phyloP scores from a whole-genome alignment of 2,888 invertebrate species.

The Hydroisotoma schaefferi region DNA sequence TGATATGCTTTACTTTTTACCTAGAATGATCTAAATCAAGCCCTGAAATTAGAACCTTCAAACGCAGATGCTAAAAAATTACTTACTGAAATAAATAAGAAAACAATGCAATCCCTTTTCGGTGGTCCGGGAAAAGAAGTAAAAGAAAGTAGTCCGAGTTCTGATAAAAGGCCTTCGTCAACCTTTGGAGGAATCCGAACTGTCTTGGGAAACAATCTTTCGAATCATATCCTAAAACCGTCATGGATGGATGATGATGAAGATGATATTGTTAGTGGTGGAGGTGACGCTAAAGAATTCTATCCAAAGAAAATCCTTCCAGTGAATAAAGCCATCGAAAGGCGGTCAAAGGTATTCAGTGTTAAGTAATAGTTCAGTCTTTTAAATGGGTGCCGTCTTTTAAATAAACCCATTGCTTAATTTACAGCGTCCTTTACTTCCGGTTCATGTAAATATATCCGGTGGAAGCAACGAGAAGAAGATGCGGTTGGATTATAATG shows the following conservation, averaged over 20 bases:
- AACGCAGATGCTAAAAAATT: constrained; percentile 33
- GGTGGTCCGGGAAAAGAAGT: constrained; percentile 10
- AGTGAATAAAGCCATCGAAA: constrained; percentile 27
- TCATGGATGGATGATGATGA: constrained; percentile 19
- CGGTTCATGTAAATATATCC: constrained; percentile 40
- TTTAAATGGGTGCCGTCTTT: too few relatives aligned
- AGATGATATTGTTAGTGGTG: constrained; percentile 21
- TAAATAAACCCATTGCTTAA: too few relatives aligned
- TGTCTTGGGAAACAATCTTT: constrained; percentile 15
- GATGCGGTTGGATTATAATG: constrained; percentile 15
- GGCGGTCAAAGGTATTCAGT: constrained; percentile 35
- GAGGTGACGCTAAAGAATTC: constrained; percentile 17
- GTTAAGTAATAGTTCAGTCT: too few relatives aligned
- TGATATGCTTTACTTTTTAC: background rate
- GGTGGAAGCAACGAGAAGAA: constrained; percentile 19
- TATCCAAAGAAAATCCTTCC: constrained; percentile 40
- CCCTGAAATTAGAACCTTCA: constrained; percentile 32
- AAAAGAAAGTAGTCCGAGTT: background rate
- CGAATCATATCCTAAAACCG: constrained; percentile 2
- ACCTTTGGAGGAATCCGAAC: constrained; percentile 22
- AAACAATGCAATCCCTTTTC: constrained; percentile 6
- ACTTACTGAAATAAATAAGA: constrained; percentile 26
- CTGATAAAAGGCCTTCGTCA: background rate
- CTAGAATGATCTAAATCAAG: constrained; percentile 32
- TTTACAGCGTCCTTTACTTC: constrained; percentile 34